Conservation (phyloP, 1,140 invertebrate genomes). For the Sipha flava region DNA sequence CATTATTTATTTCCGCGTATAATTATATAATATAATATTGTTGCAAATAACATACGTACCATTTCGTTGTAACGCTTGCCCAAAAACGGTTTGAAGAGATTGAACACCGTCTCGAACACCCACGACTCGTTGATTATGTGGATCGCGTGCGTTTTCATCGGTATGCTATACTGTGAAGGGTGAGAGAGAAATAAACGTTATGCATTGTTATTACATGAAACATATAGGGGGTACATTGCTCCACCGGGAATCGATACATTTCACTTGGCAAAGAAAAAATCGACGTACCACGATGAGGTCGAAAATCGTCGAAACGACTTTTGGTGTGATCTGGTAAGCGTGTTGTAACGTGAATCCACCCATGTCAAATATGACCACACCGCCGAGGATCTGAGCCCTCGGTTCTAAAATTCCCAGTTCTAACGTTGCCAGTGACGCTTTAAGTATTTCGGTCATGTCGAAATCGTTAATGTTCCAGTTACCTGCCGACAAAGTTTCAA, state of each 20-base stretch:
- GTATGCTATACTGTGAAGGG: conserved; percentile 46
- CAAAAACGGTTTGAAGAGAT: conserved; percentile 66
- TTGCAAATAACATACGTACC: conserved; percentile 47
- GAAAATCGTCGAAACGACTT: conserved; percentile 54
- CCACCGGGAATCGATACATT: too few relatives aligned
- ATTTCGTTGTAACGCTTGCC: conserved; percentile 57
- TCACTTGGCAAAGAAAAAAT: too few relatives aligned
- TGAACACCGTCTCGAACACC: conserved; percentile 67
- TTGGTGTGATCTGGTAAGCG: conserved; percentile 62
- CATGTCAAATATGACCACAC: conserved; percentile 65
- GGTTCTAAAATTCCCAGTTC: conserved; percentile 66
- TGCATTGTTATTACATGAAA: background rate
- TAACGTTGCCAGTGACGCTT: conserved; percentile 58
- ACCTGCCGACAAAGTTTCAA: conserved; percentile 44
- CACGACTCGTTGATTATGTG: conserved; percentile 71
- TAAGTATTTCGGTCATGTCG: conserved; percentile 60
- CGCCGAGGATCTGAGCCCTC: conserved; percentile 63
- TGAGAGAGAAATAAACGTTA: background rate
- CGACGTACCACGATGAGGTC: conserved; percentile 55
- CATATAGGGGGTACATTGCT: too few relatives aligned
- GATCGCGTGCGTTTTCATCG: conserved; percentile 61
- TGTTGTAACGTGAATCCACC: conserved; percentile 60
- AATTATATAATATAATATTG: too few relatives aligned
- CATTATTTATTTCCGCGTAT: too few relatives aligned
- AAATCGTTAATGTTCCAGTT: conserved; percentile 63